Evolutionary conservation across 2,888 invertebrate genomes (phyloP), one percentile per base, ranked within the genome.

Genomic region (Leptodirus hochenwartii): DNA sequence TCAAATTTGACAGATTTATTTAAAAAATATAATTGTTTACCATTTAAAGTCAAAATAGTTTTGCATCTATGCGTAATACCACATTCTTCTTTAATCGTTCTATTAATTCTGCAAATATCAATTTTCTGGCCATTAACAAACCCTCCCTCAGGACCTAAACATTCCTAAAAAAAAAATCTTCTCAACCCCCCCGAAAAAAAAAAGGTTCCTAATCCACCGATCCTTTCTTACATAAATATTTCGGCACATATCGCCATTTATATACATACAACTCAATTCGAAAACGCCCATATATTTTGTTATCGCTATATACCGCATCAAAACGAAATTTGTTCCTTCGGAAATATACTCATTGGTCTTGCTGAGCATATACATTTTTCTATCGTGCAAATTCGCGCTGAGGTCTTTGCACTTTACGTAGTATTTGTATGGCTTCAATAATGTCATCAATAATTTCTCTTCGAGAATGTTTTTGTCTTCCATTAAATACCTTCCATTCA

Each of bases 161-260:
- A 61, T 33, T 62, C 58, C 67, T 66, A 30, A 15, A 39, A 36
- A 15, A 15, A 34, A 15, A n/a, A 31, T 24, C 6, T 24, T 9
- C 25, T 6, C 6, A 24, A 6, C 25, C 6, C 10, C 10, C 8
- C 6, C 10, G 10, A 9, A 24, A 9, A 30, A 10, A 9, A 15
- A 9, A n/a, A n/a, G n/a, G n/a, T n/a, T n/a, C n/a, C n/a, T n/a
- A n/a, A n/a, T n/a, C n/a, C n/a, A n/a, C n/a, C n/a, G n/a, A n/a
- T n/a, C n/a, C n/a, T n/a, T n/a, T n/a, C 62, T 63, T 53, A 72
- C 71, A 43, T 71, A 72, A 46, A 65, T 54, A 47, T 67, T 70
- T 35, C 62, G 52, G 36, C 67, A 66, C 34, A 69, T 50, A 27
- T 55, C 57, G 4, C 72, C 72, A 38, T 66, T 61, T 38, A 71